A percentile compares a stretch with the other conserved stretches of the same genome.
Evolutionary conservation across 2,888 invertebrate genomes (phyloP).

Genomic region (Drosophila leonis): DNA sequence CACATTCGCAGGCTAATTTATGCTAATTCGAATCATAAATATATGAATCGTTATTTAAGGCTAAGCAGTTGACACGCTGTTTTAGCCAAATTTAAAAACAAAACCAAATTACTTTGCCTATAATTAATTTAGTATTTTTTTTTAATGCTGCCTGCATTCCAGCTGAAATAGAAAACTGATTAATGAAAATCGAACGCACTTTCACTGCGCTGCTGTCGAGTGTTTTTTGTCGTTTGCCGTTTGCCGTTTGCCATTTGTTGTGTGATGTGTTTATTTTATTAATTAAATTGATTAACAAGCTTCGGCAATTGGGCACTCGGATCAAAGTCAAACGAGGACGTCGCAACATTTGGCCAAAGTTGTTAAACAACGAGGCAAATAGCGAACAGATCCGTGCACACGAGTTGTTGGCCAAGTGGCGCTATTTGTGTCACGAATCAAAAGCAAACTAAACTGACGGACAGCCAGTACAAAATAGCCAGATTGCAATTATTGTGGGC

Average conservation of each 20-base stretch:
- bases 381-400: conserved; percentile 9
- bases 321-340: conserved; percentile 50
- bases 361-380: conserved; percentile 50
- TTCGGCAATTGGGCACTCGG: conserved; percentile 17
- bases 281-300: conserved; percentile 71
- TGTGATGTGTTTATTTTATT: conserved; percentile 58
- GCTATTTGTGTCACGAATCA: conserved; percentile 52
- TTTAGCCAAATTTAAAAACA: neutral
- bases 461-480: conserved; percentile 21
- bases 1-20: conserved; percentile 44
- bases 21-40: conserved; percentile 53
- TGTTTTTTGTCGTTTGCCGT: neutral
- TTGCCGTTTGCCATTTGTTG: neutral
- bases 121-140: conserved; percentile 18
- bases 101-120: conserved; percentile 4
- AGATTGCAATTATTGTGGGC: conserved; percentile 47
- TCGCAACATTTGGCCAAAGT: conserved; percentile 32
- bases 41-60: conserved; percentile 34
- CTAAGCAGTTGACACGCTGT: conserved; percentile 21
- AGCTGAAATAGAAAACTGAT: conserved; percentile 64
- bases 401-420: conserved; percentile 47
- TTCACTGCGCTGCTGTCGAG: conserved; percentile 52
- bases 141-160: conserved; percentile 31
- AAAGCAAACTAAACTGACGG: conserved; percentile 24
- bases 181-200: conserved; percentile 55